Evolutionary conservation across 2,888 invertebrate genomes (phyloP).

Genomic region (Coenonympha glycerion): DNA sequence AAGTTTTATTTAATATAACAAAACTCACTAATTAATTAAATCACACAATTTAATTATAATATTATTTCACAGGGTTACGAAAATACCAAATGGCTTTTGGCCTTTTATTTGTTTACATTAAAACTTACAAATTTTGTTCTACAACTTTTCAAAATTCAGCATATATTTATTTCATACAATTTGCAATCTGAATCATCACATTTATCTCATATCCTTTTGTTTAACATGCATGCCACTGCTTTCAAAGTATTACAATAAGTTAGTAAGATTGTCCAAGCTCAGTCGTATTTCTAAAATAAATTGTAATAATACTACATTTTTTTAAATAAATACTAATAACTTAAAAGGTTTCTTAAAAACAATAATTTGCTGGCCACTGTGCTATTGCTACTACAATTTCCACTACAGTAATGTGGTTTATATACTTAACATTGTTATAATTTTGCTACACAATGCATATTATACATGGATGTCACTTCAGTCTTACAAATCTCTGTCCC

Average conservation of each 20-base stretch:
- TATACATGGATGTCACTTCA: neutral
- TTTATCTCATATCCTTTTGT: no score
- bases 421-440: constrained; percentile 7
- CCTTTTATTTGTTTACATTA: no score
- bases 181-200: no score
- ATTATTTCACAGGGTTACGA: no score
- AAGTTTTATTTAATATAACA: no score
- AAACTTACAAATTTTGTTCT: no score
- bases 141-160: no score
- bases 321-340: neutral
- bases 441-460: constrained; percentile 2
- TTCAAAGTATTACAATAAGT: neutral
- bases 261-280: constrained; percentile 2
- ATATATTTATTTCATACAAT: no score
- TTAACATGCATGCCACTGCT: neutral
- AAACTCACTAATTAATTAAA: no score
- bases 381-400: constrained; percentile 4
- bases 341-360: neutral
- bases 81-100: no score
- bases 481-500: no score
- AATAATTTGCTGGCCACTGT: constrained; percentile 9
- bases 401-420: neutral
- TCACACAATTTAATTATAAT: no score
- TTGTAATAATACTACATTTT: constrained; percentile 3
- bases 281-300: constrained; percentile 15